Conservation (phyloP, 1,140 invertebrate species). For the Hylaeus volcanicus region DNA sequence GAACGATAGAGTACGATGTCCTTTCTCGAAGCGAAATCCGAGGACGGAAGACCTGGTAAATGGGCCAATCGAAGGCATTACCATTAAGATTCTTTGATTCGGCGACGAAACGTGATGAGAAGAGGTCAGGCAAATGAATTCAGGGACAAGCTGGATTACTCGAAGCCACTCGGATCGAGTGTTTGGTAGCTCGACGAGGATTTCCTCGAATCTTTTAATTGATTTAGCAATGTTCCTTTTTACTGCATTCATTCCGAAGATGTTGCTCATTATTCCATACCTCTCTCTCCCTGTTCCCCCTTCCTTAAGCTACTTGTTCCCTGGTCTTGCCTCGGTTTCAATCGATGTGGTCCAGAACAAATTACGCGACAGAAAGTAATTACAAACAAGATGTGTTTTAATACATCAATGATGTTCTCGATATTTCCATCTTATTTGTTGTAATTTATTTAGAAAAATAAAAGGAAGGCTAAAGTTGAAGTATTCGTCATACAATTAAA, state of each 20-base stretch:
- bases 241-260: background rate
- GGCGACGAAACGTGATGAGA: constrained; percentile 8
- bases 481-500: no score
- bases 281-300: background rate
- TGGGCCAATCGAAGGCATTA: constrained; percentile 40
- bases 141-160: background rate
- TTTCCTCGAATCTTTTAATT: background rate
- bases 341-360: no score
- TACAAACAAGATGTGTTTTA: no score
- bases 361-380: no score
- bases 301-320: background rate
- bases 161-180: background rate
- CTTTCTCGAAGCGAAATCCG: constrained; percentile 16
- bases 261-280: background rate
- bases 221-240: background rate
- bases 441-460: no score
- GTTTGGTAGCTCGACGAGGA: background rate
- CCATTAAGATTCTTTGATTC: constrained; percentile 54
- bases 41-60: constrained; percentile 32
- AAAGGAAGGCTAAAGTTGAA: no score
- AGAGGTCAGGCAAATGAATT: constrained; percentile 18
- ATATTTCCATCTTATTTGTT: no score
- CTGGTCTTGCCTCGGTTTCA: no score
- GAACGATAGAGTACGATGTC: background rate
- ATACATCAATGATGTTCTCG: no score